Base-by-base conservation (phyloP, 1,140 invertebrate genomes). In the Choristoneura fumiferana region DNA sequence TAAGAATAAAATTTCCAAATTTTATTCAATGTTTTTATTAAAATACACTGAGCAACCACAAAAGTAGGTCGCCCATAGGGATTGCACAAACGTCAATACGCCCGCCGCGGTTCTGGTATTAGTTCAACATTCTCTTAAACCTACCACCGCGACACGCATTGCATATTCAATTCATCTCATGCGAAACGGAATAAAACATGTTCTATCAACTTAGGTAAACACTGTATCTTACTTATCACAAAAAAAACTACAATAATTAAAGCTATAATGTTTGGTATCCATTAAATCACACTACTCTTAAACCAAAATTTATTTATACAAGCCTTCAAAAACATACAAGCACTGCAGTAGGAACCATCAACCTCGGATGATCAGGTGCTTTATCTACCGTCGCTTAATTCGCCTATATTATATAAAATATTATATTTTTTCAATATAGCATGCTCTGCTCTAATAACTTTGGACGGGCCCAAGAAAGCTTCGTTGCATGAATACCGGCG, bases 201-300 rank as follows among this genome's bases (percentile, higher is more conserved):
- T 49, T 18, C n/a, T 5, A 10, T 49, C 43, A 49, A 49, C 22
- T 49, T 22, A 33, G 18, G 22, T 49, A 49, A 10, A 14, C 5
- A 18, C n/a, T 29, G 18, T 10, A 49, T 49, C 43, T 49, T 18
- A 49, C 43, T 49, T 33, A 49, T 49, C 18, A 49, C 22, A 49
- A 49, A 43, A 18, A n/a, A 43, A 49, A 49, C 43, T 49, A 49
- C 43, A 49, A 49, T 49, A 49, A 49, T 49, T 49, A 49, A 49
- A 49, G 43, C 43, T 49, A 49, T 49, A 49, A 49, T 18, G 43
- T 49, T 49, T 49, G 43, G 43, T 49, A 33, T 49, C 43, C 43
- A 49, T 33, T 33, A 49, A 17, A 49, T 49, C 43, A 49, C 43
- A 49, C 43, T 49, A 49, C 17, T 17, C 43, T 49, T 49, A 49